Evolutionary conservation across 1,140 invertebrate genomes (phyloP), one percentile per base, ranked within the genome.

Genomic region (Stenopsyche tienmushanensis): DNA sequence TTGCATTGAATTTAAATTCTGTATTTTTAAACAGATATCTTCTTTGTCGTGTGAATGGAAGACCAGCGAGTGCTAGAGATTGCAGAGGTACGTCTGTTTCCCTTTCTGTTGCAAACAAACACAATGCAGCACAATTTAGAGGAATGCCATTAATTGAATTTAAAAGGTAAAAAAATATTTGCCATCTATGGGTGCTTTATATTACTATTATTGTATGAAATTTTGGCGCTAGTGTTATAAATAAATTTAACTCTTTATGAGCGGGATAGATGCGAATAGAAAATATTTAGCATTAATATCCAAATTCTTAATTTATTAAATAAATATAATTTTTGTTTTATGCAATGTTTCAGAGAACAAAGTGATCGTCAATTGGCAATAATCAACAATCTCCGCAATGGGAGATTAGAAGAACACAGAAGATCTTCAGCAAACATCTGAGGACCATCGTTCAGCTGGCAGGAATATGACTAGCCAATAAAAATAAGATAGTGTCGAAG

Each of bases 371-470:
- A 20, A 7, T 47, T 54, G n/a, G 25, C 34, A 17, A 53, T 58
- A n/a, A 44, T 42, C 26, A 66, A 23, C 55, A 62, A 20, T 47
- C 23, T 47, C 7, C 60, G 65, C 3, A 66, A 66, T 42, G 68
- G 62, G 8, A 39, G 55, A n/a, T 13, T 62, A 15, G 64, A 66
- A 15, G 68, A 70, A 21, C 47, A 64, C 44, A 69, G 64, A 26
- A 59, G 65, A 45, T 64, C 62, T 24, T 70, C 68, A 0, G 54
- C 60, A 26, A 70, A 66, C 47, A 66, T 70, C 64, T 70, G 68
- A 70, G 65, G 62, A 55, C 64, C 53, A 55, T 64, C 65, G 44
- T 70, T 70, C 55, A 66, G 64, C 29, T 70, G 68, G 68, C 68
- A 70, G 26, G 68, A 70, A 47, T 70, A 70, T 39, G 68, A 70